Base-by-base conservation (phyloP, 2,797 vertebrate genomes). In the Bradypodion ventrale region DNA sequence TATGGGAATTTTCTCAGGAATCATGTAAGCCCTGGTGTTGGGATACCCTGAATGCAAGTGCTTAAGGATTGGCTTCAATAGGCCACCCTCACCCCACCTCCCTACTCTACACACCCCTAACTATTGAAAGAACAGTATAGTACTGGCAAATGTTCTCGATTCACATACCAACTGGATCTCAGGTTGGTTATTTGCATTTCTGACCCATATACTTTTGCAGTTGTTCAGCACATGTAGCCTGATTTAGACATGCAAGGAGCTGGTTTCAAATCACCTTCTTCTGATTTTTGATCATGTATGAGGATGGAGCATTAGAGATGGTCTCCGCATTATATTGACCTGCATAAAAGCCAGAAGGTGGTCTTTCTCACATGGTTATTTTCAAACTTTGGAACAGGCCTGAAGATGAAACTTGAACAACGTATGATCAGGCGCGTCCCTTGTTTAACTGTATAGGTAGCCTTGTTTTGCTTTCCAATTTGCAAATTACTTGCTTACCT, bases 1-100 rank as follows among this genome's bases (percentile, higher is more conserved):
- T 90, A 91, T 93, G 93, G 93, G 93, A 92, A 94, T 84, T 91
- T 90, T 93, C 94, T 96, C 92, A 91, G 95, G 94, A 95, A 94
- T 93, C 87, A 83, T 91, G 74, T 82, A 77, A 68, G 80, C 78
- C 68, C 83, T 83, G 83, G 82, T 89, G 87, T 90, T 87, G 87
- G 89, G 56, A 83, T 56, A 72, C 86, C 92, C 88, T 87, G 89
- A 88, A 89, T 93, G 90, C 89, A 89, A 89, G 81, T n/a, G 75
- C 83, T 84, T 42, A 89, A 90, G 87, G 89, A 82, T 88, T 86
- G 75, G 89, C 83, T 84, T 19, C 66, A n/a, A 35, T 27, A 85
- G 87, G 86, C 89, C 77, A 40, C 82, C 60, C 90, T 13, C 77
- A 88, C 69, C 46, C 85, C 66, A 32, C 85, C 90, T 79, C 42